These are phyloP conservation scores for Nothoprocta pentlandii DNA, from an alignment of 2,113 vertebrate genomes.

Conservation along the genomic window DNA sequence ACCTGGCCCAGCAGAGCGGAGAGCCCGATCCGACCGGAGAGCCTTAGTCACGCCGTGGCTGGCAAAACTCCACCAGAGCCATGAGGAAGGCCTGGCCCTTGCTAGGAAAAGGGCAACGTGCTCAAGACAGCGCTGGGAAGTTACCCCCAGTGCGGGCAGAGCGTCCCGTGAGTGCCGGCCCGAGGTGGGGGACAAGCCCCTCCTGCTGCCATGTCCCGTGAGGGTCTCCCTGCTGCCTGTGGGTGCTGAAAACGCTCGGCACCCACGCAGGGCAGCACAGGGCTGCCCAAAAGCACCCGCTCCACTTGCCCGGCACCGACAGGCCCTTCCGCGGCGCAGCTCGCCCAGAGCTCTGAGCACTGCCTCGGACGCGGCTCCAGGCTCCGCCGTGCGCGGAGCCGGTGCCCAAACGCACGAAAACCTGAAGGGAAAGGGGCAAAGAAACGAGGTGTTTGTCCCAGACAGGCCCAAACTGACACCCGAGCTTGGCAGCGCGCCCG, in stretches of 20 bases:
- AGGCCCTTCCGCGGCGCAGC: neutral
- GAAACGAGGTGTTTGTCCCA: neutral
- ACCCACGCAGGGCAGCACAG: rapidly evolving
- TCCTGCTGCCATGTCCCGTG: neutral
- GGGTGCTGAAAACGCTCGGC: neutral
- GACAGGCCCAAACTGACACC: neutral
- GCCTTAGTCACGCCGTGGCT: neutral
- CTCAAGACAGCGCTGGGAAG: rapidly evolving
- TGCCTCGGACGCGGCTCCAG: rapidly evolving
- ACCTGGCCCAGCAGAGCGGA: neutral
- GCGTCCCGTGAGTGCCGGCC: neutral
- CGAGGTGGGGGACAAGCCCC: neutral
- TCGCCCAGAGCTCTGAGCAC: neutral
- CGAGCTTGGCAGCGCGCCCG: neutral
- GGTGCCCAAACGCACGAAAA: neutral
- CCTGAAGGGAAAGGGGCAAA: neutral
- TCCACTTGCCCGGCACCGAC: neutral
- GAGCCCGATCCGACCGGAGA: neutral
- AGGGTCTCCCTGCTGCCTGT: rapidly evolving
- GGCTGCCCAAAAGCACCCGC: neutral
- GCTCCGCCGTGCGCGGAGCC: neutral
- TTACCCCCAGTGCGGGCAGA: neutral
- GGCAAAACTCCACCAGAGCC: neutral
- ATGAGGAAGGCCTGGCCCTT: neutral
- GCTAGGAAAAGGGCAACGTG: neutral